Base-by-base conservation (phyloP, 1,140 invertebrate genomes). In the Bathynomus jamesi region DNA sequence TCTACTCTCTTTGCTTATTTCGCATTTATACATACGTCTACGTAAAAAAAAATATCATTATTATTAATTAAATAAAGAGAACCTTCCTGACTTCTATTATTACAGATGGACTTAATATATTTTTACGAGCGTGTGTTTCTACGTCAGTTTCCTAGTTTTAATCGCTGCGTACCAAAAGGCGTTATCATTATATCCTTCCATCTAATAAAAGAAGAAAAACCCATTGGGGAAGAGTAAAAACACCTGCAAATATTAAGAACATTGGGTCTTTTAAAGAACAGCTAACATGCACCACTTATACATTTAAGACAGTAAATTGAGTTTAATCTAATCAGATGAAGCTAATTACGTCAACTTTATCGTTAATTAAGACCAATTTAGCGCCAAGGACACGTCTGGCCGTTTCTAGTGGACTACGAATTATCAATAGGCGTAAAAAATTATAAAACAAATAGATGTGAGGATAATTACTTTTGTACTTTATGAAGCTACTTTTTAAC, bases 51-150 rank as follows among this genome's bases (percentile, higher is more conserved):
- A n/a, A n/a, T n/a, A n/a, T n/a, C n/a, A n/a, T n/a, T n/a, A n/a
- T n/a, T 53, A 21, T 53, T 53, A 53, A 53, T 53, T 53, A 53
- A 53, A 53, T 53, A 53, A 53, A 53, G 40, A 53, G n/a, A n/a
- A n/a, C 21, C 40, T 53, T 21, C 21, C 40, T 21, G 40, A 17
- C 40, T 53, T 21, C 21, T 53, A 53, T 53, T 53, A 53, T 53
- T 53, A 53, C 40, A 53, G 40, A 53, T 53, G 40, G 21, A 21
- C 21, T 53, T 53, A 53, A 53, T 53, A 53, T 53, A 53, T 11
- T 21, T 53, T 53, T 53, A 53, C 40, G 40, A 53, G 40, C 11
- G 40, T 17, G 40, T 53, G 40, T 53, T 53, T 53, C 40, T 53
- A 21, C 21, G 40, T 17, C 40, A 53, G 11, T 53, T 53, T n/a